Evolutionary conservation across 2,888 invertebrate genomes (phyloP).

Genomic region (Branchinecta sandiegonensis): DNA sequence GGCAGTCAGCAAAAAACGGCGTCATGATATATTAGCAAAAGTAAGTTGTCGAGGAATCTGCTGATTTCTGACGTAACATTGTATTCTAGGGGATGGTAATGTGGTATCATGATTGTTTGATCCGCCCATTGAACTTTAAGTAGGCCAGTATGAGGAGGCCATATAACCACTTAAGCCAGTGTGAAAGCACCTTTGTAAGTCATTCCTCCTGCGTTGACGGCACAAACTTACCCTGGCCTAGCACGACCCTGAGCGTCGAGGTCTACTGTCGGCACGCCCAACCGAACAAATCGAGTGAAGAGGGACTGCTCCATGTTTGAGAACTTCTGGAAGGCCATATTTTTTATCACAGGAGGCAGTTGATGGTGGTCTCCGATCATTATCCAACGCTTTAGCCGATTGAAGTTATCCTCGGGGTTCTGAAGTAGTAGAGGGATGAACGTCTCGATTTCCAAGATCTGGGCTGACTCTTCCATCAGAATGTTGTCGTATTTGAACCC

Average conservation of each 20-base stretch:
- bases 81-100: no score
- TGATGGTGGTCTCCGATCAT: constrained; percentile 99
- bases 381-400: constrained; percentile 94
- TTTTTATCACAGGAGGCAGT: constrained; percentile 96
- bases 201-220: neutral
- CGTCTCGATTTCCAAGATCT: constrained; percentile 97
- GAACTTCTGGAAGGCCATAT: constrained; percentile 99
- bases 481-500: constrained; percentile 97
- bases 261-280: constrained; percentile 94
- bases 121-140: no score
- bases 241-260: constrained; percentile 95
- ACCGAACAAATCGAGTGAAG: constrained; percentile 85
- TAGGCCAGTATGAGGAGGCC: no score
- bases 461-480: constrained; percentile 97
- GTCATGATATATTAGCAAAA: no score
- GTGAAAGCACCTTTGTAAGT: no score
- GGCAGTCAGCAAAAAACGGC: no score
- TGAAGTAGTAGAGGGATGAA: constrained; percentile 97
- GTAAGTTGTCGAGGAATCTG: no score
- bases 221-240: constrained; percentile 49
- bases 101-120: no score
- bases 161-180: no score
- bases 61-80: no score
- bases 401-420: constrained; percentile 91
- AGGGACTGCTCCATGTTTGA: constrained; percentile 99